Percentiles rank a stretch among this genome's conserved stretches.
Conservation (phyloP, 2,113 vertebrate genomes). For the Cololabis saira region DNA sequence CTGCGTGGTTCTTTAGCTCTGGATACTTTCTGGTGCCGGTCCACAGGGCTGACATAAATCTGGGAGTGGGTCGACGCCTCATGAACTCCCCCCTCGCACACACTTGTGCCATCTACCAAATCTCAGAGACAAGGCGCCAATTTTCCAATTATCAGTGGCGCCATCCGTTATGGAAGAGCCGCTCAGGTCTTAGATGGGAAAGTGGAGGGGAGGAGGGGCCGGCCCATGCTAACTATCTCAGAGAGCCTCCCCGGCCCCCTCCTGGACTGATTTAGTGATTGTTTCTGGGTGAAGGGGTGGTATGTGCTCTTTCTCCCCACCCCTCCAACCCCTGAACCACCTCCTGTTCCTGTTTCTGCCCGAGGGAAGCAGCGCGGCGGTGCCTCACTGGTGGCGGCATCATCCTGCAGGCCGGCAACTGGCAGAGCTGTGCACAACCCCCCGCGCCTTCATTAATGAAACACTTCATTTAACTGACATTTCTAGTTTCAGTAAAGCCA, state of each 20-base stretch:
- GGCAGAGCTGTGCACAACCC: constrained; percentile 2
- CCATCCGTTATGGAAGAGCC: constrained; percentile 91
- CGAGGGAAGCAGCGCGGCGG: constrained; percentile 9
- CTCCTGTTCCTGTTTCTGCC: constrained; percentile 24
- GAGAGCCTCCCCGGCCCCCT: constrained; percentile 69
- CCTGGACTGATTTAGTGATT: constrained; percentile 62
- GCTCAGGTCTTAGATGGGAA: constrained; percentile 91
- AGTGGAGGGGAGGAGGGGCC: constrained; percentile 81
- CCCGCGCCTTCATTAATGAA: too few relatives aligned
- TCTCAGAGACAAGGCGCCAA: constrained; percentile 94
- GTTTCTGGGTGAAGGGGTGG: constrained; percentile 47
- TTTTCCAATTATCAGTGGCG: constrained; percentile 95
- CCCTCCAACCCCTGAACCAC: constrained; percentile 12
- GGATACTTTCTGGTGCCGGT: constrained; percentile 83
- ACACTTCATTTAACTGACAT: too few relatives aligned
- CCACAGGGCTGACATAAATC: constrained; percentile 88
- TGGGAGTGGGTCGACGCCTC: constrained; percentile 81
- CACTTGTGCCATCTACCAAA: constrained; percentile 88
- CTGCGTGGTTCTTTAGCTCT: constrained; percentile 76
- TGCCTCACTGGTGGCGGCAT: constrained; percentile 18
- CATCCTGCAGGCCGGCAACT: constrained; percentile 39
- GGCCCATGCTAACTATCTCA: constrained; percentile 86
- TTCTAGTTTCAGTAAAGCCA: too few relatives aligned
- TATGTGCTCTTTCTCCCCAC: constrained; percentile 36
- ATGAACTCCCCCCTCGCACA: constrained; percentile 82